Evolutionary conservation across 2,888 invertebrate genomes (phyloP).

Genomic region (Drosophila anomalipes): DNA sequence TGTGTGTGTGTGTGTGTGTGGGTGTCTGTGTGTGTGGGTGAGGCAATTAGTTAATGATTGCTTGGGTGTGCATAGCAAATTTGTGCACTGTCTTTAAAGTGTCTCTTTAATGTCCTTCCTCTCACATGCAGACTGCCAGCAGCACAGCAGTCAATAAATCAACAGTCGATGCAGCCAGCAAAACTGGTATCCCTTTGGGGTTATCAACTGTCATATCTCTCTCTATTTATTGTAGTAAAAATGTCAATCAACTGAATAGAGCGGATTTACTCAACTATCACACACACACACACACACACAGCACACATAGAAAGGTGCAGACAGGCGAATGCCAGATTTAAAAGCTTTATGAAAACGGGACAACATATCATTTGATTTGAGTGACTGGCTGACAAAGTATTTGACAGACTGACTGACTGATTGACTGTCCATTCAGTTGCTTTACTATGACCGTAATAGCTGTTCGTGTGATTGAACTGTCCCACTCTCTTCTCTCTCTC

Average conservation of each 20-base stretch:
- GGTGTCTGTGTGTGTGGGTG: conserved; percentile 13
- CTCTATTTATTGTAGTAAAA: conserved; percentile 70
- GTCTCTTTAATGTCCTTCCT: conserved; percentile 12
- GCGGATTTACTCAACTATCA: conserved; percentile 25
- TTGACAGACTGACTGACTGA: conserved; percentile 56
- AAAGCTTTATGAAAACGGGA: conserved; percentile 60
- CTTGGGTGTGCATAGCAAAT: conserved; percentile 11
- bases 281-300: conserved; percentile 12
- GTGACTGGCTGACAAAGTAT: conserved; percentile 59
- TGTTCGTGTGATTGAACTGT: conserved; percentile 60
- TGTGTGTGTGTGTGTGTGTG: conserved; percentile 14
- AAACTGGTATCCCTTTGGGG: conserved; percentile 33
- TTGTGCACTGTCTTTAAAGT: conserved; percentile 23
- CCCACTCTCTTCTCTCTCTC: neutral
- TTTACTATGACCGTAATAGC: conserved; percentile 20
- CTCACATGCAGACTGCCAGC: conserved; percentile 21
- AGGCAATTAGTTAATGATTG: conserved; percentile 60
- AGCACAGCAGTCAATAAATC: conserved; percentile 50
- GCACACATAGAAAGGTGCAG: conserved; percentile 36
- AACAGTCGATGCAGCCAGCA: conserved; percentile 24
- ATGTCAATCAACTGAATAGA: conserved; percentile 73
- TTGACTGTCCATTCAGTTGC: conserved; percentile 60
- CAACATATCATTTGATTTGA: conserved; percentile 39
- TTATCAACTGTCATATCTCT: conserved; percentile 50
- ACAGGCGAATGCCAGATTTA: conserved; percentile 51